A percentile compares a stretch with the other conserved stretches of the same genome.
Evolutionary conservation across 2,888 invertebrate genomes (phyloP).

Genomic region (Theretra japonica): DNA sequence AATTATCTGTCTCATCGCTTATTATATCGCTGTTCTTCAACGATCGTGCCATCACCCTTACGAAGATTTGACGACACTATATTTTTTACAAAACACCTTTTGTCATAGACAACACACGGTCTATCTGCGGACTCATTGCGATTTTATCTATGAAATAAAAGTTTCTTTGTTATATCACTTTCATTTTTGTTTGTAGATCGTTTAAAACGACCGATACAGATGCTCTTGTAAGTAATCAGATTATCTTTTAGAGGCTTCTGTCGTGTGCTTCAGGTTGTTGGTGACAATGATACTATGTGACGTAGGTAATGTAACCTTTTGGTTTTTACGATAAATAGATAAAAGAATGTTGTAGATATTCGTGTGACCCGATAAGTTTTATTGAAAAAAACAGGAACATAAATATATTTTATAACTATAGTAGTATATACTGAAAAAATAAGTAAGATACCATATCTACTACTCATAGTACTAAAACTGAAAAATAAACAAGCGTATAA

Average conservation of each 20-base stretch:
- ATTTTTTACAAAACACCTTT: conserved; percentile 55
- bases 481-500: too few relatives aligned
- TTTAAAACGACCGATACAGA: conserved; percentile 5
- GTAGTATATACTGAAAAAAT: too few relatives aligned
- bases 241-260: not conserved
- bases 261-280: not conserved
- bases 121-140: conserved; percentile 48
- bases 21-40: not conserved
- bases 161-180: conserved; percentile 52
- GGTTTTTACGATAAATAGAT: too few relatives aligned
- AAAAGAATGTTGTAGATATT: too few relatives aligned
- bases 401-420: too few relatives aligned
- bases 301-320: not conserved
- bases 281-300: not conserved
- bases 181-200: conserved; percentile 45
- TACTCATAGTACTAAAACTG: too few relatives aligned
- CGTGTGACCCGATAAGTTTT: too few relatives aligned
- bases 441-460: too few relatives aligned
- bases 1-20: not conserved
- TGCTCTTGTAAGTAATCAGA: not conserved
- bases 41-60: conserved; percentile 43
- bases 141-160: conserved; percentile 56
- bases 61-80: conserved; percentile 50
- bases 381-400: too few relatives aligned
- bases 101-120: conserved; percentile 43